These are phyloP conservation scores for Saturnia pavonia DNA, from an alignment of 2,888 invertebrate species.

Conservation along the genomic window DNA sequence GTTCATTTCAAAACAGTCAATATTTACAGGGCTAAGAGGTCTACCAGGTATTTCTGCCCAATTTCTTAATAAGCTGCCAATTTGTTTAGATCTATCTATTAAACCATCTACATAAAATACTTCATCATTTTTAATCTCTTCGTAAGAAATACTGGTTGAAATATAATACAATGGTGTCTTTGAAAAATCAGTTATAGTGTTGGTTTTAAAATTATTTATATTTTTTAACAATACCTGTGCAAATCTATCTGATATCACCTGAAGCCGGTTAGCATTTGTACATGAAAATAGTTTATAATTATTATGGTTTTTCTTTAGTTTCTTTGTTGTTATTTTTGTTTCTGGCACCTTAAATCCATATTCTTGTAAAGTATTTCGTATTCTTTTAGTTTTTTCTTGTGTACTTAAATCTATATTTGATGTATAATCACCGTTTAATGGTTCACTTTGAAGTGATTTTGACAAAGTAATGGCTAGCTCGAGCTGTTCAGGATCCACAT, in stretches of 20 bases:
- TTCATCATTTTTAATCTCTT: slow-evolving; percentile 47
- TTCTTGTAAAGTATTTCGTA: slow-evolving; percentile 80
- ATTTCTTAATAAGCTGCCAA: slow-evolving; percentile 80
- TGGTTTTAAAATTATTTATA: slow-evolving; percentile 29
- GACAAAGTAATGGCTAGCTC: slow-evolving; percentile 86
- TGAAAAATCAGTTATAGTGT: slow-evolving; percentile 22
- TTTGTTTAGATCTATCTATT: slow-evolving; percentile 61
- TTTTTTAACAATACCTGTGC: slow-evolving; percentile 58
- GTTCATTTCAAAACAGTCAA: slow-evolving; percentile 39
- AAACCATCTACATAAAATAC: slow-evolving; percentile 74
- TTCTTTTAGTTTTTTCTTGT: slow-evolving; percentile 57
- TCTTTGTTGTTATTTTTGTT: slow-evolving; percentile 45
- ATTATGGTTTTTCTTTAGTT: slow-evolving; percentile 42
- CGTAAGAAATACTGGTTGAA: slow-evolving; percentile 54
- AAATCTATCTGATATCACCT: slow-evolving; percentile 60
- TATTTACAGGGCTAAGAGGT: slow-evolving; percentile 75
- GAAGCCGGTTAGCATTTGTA: slow-evolving; percentile 25
- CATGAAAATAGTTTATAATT: slow-evolving; percentile 43
- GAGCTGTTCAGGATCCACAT: slow-evolving; percentile 84
- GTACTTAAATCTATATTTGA: slow-evolving; percentile 30
- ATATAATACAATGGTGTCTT: slow-evolving; percentile 45
- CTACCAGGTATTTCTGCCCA: slow-evolving; percentile 85
- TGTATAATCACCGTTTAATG: not conserved
- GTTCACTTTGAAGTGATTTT: slow-evolving; percentile 70
- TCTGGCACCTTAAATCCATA: slow-evolving; percentile 82